These are phyloP conservation scores for Coregonus ussuriensis DNA, from an alignment of 2,797 vertebrate species.

Conservation along the genomic window DNA sequence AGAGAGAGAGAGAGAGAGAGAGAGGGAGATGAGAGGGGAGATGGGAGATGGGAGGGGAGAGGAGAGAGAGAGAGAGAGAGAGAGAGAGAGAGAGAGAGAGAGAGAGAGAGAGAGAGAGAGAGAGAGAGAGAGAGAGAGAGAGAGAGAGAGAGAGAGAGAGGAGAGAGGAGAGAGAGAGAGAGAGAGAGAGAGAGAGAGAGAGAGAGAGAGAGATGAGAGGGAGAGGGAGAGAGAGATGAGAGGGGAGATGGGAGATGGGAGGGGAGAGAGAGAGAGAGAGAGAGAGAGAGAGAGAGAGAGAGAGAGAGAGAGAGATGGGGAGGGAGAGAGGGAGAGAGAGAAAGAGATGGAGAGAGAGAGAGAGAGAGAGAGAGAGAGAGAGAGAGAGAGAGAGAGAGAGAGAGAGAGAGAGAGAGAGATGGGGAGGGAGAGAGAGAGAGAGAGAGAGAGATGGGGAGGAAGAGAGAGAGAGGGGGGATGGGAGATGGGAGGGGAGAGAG, in stretches of 20 bases:
- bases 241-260: background rate
- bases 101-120: background rate
- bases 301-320: too few species aligned
- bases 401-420: too few species aligned
- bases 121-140: background rate
- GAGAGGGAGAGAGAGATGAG: background rate
- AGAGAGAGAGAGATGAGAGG: background rate
- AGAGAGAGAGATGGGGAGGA: too few species aligned
- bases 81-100: background rate
- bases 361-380: too few species aligned
- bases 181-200: background rate
- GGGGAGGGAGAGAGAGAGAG: too few species aligned
- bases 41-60: background rate
- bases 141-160: slow-evolving; percentile 17
- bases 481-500: too few species aligned
- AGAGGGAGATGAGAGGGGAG: background rate
- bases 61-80: slow-evolving; percentile 9
- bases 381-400: too few species aligned
- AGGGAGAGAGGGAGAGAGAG: too few species aligned
- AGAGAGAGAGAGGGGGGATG: too few species aligned
- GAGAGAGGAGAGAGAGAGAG: slow-evolving; percentile 9
- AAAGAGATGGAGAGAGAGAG: too few species aligned
- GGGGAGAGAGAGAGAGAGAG: slow-evolving; percentile 15
- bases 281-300: too few species aligned
- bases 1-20: too few species aligned